Evolutionary conservation across 2,113 vertebrate genomes (phyloP).

Genomic region (Limanda limanda): DNA sequence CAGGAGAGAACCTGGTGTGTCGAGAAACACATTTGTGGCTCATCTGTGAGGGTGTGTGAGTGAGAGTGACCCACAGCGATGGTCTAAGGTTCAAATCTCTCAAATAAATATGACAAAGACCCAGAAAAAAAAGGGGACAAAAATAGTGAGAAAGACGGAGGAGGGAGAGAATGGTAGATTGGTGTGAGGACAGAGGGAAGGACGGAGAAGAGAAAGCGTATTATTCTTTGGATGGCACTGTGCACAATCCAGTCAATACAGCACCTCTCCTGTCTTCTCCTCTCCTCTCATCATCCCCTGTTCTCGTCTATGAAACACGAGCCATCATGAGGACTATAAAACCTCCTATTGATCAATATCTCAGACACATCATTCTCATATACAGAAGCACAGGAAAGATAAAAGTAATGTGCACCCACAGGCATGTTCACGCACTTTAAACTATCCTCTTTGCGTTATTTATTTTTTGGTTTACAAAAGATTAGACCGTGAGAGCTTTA

Average conservation of each 20-base stretch:
- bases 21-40: not conserved
- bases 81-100: not conserved
- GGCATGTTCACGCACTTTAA: not conserved
- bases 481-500: slow-evolving; percentile 36
- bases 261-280: slow-evolving; percentile 22
- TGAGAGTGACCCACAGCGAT: slow-evolving; percentile 3
- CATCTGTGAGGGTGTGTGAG: not conserved
- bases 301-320: slow-evolving; percentile 62
- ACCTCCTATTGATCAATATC: slow-evolving; percentile 45
- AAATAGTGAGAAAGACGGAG: slow-evolving; percentile 28
- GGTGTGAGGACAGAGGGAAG: slow-evolving; percentile 54
- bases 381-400: not conserved
- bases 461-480: slow-evolving; percentile 27
- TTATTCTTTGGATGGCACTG: slow-evolving; percentile 48
- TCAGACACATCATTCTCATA: slow-evolving; percentile 21
- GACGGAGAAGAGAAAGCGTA: slow-evolving; percentile 54
- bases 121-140: slow-evolving; percentile 8
- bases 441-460: slow-evolving; percentile 23
- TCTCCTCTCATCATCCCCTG: slow-evolving; percentile 23
- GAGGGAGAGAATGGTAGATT: slow-evolving; percentile 9
- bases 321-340: slow-evolving; percentile 43
- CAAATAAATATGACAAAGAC: slow-evolving; percentile 11
- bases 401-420: not conserved
- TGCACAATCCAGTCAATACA: slow-evolving; percentile 67
- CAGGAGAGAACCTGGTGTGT: not conserved